Evolutionary conservation across 2,888 invertebrate species (phyloP).

Genomic region (Ormyrus rosae): DNA sequence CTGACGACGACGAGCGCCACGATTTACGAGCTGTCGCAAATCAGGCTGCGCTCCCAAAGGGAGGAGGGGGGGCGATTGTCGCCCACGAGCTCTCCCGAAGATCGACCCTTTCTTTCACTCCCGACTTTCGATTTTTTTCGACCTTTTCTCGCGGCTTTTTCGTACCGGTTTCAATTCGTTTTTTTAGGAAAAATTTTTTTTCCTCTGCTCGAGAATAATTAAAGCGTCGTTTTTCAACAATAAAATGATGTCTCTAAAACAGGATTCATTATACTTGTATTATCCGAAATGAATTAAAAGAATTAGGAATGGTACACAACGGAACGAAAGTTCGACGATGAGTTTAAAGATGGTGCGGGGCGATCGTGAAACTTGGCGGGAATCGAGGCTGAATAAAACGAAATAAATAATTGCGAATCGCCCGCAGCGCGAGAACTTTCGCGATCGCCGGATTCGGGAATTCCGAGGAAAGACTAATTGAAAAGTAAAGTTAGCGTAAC

Average conservation of each 20-base stretch:
- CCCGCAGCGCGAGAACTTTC: constrained; percentile 5
- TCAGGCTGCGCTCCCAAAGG: constrained; percentile 11
- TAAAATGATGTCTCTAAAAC: too few relatives aligned
- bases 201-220: too few relatives aligned
- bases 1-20: constrained; percentile 22
- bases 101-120: not conserved
- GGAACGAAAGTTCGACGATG: not conserved
- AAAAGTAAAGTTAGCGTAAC: constrained; percentile 39
- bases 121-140: too few relatives aligned
- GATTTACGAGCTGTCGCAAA: constrained; percentile 43
- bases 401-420: constrained; percentile 34
- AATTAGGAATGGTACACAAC: not conserved
- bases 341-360: not conserved
- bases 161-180: too few relatives aligned
- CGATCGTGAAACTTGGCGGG: not conserved
- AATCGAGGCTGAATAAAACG: not conserved
- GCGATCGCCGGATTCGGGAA: constrained; percentile 11
- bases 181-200: too few relatives aligned
- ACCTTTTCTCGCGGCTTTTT: too few relatives aligned
- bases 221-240: too few relatives aligned
- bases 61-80: not conserved
- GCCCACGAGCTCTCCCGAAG: not conserved
- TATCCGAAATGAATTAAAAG: not conserved
- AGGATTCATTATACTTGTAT: too few relatives aligned
- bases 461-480: constrained; percentile 24